phyloP scores from a whole-genome alignment of 2,888 invertebrate genomes.

The Ashinkailepas kermadecensis region DNA sequence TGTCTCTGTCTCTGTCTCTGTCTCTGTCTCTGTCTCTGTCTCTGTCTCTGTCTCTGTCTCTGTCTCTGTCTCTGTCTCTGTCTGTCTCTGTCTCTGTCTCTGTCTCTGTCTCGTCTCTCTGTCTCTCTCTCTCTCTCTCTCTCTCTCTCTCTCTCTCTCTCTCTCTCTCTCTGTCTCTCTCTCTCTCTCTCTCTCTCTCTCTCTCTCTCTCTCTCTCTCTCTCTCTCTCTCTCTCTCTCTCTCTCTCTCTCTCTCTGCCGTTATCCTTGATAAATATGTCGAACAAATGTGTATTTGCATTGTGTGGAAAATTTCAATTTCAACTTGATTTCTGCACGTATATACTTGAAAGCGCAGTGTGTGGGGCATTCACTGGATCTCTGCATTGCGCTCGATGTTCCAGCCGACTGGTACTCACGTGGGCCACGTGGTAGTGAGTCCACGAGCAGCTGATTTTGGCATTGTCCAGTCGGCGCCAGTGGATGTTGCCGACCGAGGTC shows the following conservation, averaged over 20 bases:
- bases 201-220: not conserved
- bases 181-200: not conserved
- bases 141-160: not conserved
- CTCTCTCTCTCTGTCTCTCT: not conserved
- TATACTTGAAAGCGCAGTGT: no score
- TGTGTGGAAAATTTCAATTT: no score
- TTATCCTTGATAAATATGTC: not conserved
- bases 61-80: no score
- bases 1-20: no score
- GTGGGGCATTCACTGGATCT: no score
- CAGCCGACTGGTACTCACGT: not conserved
- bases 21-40: no score
- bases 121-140: not conserved
- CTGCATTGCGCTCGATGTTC: no score
- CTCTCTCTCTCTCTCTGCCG: not conserved
- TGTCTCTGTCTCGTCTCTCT: no score
- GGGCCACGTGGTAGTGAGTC: not conserved
- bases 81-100: not conserved
- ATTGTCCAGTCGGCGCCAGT: not conserved
- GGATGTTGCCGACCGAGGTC: not conserved
- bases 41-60: no score
- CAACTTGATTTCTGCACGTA: no score
- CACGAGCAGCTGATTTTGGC: not conserved
- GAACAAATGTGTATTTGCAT: no score
- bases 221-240: not conserved